Conservation (phyloP, 2,113 vertebrate genomes). For the Actenoides hombroni region DNA sequence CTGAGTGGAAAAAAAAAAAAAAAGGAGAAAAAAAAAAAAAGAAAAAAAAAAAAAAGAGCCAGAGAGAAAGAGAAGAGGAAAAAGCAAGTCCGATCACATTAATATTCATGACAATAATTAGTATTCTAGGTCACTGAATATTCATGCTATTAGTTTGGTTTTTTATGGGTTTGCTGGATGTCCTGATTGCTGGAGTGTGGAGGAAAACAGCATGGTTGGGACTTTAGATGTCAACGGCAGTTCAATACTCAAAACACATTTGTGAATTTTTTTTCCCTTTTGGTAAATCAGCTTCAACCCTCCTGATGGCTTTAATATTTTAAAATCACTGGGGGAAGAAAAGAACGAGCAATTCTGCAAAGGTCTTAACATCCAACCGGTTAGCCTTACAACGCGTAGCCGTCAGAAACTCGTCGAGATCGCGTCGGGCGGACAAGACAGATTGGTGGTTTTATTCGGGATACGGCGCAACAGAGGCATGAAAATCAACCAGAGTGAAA, state of each 20-base stretch:
- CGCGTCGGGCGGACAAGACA: neutral
- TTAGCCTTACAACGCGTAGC: neutral
- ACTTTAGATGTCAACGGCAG: constrained; percentile 78
- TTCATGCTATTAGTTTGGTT: constrained; percentile 98
- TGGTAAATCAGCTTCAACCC: constrained; percentile 65
- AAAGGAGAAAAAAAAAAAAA: neutral
- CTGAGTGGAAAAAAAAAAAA: constrained; percentile 77
- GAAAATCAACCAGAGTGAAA: constrained; percentile 7
- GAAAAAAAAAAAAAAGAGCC: neutral
- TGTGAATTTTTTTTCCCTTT: constrained; percentile 33
- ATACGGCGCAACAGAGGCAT: fast-evolving
- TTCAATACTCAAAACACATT: constrained; percentile 76
- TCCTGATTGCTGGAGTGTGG: constrained; percentile 87
- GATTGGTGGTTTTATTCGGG: neutral
- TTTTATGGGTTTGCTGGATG: constrained; percentile 89
- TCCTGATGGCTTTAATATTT: constrained; percentile 64
- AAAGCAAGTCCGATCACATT: constrained; percentile 90
- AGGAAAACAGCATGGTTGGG: constrained; percentile 83
- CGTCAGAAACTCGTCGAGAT: neutral
- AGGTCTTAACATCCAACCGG: constrained; percentile 25
- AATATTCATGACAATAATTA: constrained; percentile 99
- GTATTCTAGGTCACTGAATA: constrained; percentile 99
- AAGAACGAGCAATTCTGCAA: neutral
- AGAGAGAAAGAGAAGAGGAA: constrained; percentile 73
- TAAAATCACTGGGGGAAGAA: constrained; percentile 26